Conservation (phyloP, 2,113 vertebrate genomes). For the Trematocara zebra region DNA sequence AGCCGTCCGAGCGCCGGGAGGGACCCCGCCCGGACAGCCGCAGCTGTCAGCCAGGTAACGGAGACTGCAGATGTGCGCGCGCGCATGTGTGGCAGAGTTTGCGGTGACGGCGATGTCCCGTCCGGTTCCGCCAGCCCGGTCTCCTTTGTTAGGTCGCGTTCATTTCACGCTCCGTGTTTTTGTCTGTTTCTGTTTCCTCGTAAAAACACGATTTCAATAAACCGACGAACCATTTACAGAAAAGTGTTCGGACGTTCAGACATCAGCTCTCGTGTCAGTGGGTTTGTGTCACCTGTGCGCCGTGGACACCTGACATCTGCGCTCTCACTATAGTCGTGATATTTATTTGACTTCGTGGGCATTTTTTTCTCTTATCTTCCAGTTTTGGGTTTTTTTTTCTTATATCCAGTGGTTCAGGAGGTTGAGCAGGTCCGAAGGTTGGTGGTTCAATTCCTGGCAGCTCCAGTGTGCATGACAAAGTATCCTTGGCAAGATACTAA, state of each 20-base stretch:
- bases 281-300: not conserved
- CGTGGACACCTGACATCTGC: not conserved
- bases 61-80: not conserved
- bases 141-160: not conserved
- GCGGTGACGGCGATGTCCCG: not conserved
- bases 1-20: not conserved
- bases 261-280: not conserved
- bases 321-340: not conserved
- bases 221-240: not conserved
- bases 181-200: not conserved
- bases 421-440: not conserved
- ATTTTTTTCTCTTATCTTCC: not conserved
- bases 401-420: not conserved
- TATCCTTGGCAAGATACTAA: not conserved
- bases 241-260: not conserved
- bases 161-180: not conserved
- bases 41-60: conserved; percentile 23
- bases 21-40: not conserved
- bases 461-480: not conserved
- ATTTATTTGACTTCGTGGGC: not conserved
- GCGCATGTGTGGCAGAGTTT: not conserved
- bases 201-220: not conserved
- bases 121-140: not conserved
- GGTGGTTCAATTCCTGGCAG: not conserved
- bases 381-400: not conserved